phyloP scores from a whole-genome alignment of 2,888 invertebrate species.

The Epicampocera succincta region DNA sequence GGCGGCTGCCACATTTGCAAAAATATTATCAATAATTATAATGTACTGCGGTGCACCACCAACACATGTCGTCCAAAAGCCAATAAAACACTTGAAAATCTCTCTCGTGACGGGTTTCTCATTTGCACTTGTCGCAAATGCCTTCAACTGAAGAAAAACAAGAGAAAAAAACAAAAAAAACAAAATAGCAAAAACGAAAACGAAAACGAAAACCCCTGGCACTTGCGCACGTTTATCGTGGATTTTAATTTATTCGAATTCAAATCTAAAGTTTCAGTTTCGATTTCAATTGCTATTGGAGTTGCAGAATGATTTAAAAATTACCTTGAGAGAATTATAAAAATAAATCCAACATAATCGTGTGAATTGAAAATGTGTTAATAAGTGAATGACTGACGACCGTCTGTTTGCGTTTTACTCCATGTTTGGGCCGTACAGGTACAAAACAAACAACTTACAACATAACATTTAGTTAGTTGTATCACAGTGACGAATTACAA shows the following conservation, averaged over 20 bases:
- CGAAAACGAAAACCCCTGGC: background rate
- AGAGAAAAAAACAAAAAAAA: slow-evolving; percentile 14
- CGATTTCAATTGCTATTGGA: slow-evolving; percentile 39
- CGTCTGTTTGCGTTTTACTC: background rate
- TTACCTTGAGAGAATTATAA: slow-evolving; percentile 62
- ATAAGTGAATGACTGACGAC: slow-evolving; percentile 28
- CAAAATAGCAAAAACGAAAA: no score
- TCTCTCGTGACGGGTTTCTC: slow-evolving; percentile 16
- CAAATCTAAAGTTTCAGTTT: slow-evolving; percentile 52
- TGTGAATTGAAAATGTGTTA: slow-evolving; percentile 48
- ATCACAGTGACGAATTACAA: slow-evolving; percentile 72
- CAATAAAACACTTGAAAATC: slow-evolving; percentile 45
- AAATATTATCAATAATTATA: slow-evolving; percentile 2
- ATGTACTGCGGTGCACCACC: slow-evolving; percentile 50
- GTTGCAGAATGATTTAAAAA: slow-evolving; percentile 66
- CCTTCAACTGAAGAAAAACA: slow-evolving; percentile 6
- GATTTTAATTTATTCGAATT: slow-evolving; percentile 46
- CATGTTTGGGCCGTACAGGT: slow-evolving; percentile 52
- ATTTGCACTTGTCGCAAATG: slow-evolving; percentile 9
- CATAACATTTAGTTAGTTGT: slow-evolving; percentile 19
- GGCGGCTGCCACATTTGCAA: background rate
- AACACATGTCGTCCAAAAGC: slow-evolving; percentile 59
- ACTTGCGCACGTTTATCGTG: slow-evolving; percentile 29
- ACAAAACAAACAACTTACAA: slow-evolving; percentile 30
- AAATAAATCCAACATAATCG: slow-evolving; percentile 42